phyloP scores from a whole-genome alignment of 2,113 vertebrate species.

The Mastomys coucha region DNA sequence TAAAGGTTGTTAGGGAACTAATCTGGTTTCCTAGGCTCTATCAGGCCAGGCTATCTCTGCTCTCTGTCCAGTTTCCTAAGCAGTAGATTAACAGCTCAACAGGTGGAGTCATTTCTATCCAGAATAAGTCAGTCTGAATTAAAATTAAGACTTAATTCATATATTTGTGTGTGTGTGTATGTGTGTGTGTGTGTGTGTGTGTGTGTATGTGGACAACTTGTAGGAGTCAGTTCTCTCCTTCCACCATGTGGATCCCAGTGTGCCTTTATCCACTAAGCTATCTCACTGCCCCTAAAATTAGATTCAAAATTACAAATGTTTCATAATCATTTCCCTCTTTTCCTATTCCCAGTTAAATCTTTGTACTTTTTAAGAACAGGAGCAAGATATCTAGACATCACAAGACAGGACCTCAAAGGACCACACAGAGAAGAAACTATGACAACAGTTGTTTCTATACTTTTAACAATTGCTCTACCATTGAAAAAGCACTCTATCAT shows the following conservation, averaged over 20 bases:
- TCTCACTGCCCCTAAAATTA: neutral
- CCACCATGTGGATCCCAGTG: too few species aligned
- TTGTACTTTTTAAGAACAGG: neutral
- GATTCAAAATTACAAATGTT: neutral
- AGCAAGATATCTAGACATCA: neutral
- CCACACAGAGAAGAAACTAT: neutral
- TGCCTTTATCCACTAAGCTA: neutral
- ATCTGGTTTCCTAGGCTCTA: neutral
- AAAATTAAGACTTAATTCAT: slow-evolving; percentile 13
- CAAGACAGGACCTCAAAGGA: neutral
- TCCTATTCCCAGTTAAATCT: neutral
- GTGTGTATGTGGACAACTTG: neutral
- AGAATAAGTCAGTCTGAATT: slow-evolving; percentile 2
- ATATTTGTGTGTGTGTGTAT: neutral
- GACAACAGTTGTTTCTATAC: neutral
- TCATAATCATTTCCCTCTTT: neutral
- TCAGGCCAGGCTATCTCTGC: neutral
- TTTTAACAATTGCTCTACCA: neutral
- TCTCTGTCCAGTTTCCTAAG: neutral
- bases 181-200: neutral
- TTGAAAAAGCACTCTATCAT: neutral
- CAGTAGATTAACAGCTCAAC: neutral
- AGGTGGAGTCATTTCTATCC: neutral
- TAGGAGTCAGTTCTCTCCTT: too few species aligned
- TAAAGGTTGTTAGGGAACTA: neutral